Evolutionary conservation across 1,140 invertebrate species (phyloP).

Genomic region (Coptotermes formosanus): DNA sequence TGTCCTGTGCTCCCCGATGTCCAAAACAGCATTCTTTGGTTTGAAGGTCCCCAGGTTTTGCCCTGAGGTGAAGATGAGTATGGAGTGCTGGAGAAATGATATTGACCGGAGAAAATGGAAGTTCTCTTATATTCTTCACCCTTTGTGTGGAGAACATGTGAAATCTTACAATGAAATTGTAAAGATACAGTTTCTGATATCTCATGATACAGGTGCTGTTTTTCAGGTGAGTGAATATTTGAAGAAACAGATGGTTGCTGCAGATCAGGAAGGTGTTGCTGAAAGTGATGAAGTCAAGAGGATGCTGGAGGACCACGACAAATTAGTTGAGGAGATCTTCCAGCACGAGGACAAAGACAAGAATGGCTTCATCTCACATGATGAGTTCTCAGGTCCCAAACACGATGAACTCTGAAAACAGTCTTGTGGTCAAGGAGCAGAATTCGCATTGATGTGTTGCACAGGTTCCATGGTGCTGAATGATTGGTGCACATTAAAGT

Average conservation of each 20-base stretch:
- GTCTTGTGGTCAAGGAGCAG: background rate
- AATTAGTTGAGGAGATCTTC: slow-evolving; percentile 94
- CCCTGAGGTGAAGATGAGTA: no score
- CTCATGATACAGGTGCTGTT: background rate
- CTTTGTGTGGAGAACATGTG: no score
- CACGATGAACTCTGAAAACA: slow-evolving; percentile 87
- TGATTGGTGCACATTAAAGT: background rate
- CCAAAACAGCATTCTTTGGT: no score
- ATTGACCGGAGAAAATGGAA: no score
- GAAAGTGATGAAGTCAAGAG: slow-evolving; percentile 76
- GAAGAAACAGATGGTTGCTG: slow-evolving; percentile 84
- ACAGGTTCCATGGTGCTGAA: background rate
- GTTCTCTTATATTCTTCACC: no score
- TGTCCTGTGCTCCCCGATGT: no score
- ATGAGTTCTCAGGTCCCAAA: slow-evolving; percentile 94
- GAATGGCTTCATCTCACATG: slow-evolving; percentile 92
- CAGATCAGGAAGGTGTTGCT: slow-evolving; percentile 53
- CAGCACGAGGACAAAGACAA: slow-evolving; percentile 95
- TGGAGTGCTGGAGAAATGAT: no score
- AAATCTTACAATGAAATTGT: no score
- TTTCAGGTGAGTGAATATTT: slow-evolving; percentile 83
- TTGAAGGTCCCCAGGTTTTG: no score
- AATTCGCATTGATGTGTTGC: background rate
- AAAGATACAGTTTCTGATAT: no score
- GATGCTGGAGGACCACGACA: slow-evolving; percentile 86